These are phyloP conservation scores for Enteromius fasciolatus DNA, from an alignment of 2,797 vertebrate species.

Conservation along the genomic window DNA sequence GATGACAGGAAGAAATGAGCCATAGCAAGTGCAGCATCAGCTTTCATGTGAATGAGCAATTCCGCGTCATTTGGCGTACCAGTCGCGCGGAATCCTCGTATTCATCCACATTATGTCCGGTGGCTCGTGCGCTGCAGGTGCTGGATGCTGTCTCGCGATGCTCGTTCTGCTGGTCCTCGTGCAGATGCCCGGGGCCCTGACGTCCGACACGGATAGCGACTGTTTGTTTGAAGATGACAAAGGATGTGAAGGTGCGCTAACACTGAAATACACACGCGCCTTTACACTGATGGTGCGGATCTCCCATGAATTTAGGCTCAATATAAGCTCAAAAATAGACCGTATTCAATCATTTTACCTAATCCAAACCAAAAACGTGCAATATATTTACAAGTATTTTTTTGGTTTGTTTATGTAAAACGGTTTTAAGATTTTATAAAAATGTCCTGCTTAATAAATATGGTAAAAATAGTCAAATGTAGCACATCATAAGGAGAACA, in stretches of 20 bases:
- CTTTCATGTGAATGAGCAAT: background rate
- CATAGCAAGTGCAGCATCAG: constrained; percentile 4
- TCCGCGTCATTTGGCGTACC: background rate
- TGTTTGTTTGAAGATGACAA: constrained; percentile 10
- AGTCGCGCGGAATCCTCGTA: background rate
- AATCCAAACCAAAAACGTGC: background rate
- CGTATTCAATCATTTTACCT: background rate
- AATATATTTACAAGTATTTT: background rate
- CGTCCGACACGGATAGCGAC: background rate
- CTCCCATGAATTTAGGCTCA: background rate
- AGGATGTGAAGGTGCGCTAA: constrained; percentile 13
- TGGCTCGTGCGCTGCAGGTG: background rate
- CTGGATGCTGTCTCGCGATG: constrained; percentile 12
- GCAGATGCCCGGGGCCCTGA: constrained; percentile 5
- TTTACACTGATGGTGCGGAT: background rate
- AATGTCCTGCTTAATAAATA: too few relatives aligned
- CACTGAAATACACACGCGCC: background rate
- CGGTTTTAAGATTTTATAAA: background rate
- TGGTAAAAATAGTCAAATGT: background rate
- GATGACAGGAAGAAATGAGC: constrained; percentile 13
- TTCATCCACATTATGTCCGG: constrained; percentile 10
- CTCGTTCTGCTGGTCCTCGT: constrained; percentile 18
- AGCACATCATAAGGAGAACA: background rate
- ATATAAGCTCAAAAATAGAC: background rate
- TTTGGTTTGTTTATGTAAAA: background rate